Percentiles rank a stretch among this genome's conserved stretches.
Evolutionary conservation across 2,888 invertebrate species (phyloP).

Genomic region (Calameuta pallipes): DNA sequence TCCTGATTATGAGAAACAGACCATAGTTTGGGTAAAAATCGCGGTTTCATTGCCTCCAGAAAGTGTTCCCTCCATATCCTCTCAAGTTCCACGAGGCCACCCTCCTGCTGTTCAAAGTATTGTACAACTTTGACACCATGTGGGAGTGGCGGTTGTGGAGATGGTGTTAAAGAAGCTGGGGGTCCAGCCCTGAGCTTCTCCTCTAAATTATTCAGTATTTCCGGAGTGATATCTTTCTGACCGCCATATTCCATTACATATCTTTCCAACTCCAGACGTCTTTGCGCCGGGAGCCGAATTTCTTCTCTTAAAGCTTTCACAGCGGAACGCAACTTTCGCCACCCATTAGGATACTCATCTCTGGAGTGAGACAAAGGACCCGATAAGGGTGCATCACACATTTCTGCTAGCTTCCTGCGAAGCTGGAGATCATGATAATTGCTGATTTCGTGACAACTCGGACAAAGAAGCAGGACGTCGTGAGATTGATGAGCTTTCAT

Average conservation of each 20-base stretch:
- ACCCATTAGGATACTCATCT: constrained; percentile 55
- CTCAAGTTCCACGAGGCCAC: constrained; percentile 77
- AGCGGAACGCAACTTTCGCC: constrained; percentile 71
- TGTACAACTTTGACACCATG: constrained; percentile 68
- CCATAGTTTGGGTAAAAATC: constrained; percentile 80
- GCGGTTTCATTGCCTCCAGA: constrained; percentile 77
- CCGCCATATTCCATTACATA: constrained; percentile 48
- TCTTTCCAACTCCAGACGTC: constrained; percentile 51
- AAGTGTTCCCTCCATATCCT: constrained; percentile 83
- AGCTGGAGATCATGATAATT: constrained; percentile 74
- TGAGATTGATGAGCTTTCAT: constrained; percentile 87
- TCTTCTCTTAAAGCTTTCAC: constrained; percentile 70
- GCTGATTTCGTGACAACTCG: constrained; percentile 77
- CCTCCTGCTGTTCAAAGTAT: constrained; percentile 68
- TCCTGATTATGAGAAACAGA: constrained; percentile 79
- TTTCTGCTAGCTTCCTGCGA: constrained; percentile 70
- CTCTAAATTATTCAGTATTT: constrained; percentile 42
- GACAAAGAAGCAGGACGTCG: constrained; percentile 81
- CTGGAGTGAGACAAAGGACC: constrained; percentile 45
- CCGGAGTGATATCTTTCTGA: constrained; percentile 42
- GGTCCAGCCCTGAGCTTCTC: constrained; percentile 41
- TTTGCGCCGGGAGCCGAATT: constrained; percentile 41
- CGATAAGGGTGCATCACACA: constrained; percentile 76
- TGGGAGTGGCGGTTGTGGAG: constrained; percentile 25
- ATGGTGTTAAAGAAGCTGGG: neutral